A percentile compares a stretch with the other conserved stretches of the same genome.
Conservation (phyloP, 35 echinoderm and acorn worm genomes). For the Heliocidaris tuberculata region DNA sequence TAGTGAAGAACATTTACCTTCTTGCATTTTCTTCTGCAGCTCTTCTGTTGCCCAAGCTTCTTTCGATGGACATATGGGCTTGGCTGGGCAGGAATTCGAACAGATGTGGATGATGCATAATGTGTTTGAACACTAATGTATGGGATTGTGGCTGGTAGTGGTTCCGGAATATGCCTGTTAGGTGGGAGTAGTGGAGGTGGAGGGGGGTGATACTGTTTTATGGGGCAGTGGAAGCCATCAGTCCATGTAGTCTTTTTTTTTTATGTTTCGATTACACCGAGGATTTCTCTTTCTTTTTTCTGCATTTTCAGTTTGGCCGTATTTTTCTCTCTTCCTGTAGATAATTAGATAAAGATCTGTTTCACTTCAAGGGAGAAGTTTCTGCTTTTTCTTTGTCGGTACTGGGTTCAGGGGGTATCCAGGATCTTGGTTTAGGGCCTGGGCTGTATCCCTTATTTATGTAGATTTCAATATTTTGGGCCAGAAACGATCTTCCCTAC, state of each 20-base stretch:
- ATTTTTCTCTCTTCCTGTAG: too few species aligned
- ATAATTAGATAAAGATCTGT: too few species aligned
- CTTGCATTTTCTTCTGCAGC: neutral
- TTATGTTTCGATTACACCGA: neutral
- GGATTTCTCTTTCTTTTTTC: too few species aligned
- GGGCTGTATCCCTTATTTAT: neutral
- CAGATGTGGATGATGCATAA: neutral
- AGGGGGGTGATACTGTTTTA: neutral
- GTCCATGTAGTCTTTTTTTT: neutral
- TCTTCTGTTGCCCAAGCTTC: slow-evolving; percentile 16
- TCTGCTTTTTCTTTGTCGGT: neutral
- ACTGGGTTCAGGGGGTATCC: too few species aligned
- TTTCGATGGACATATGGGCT: neutral
- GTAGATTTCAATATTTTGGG: neutral
- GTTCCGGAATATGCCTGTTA: neutral
- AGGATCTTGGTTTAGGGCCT: neutral
- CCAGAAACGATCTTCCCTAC: slow-evolving; percentile 6
- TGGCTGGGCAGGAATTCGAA: neutral
- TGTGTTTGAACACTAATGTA: neutral
- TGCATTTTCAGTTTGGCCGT: too few species aligned
- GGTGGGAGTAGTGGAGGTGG: neutral
- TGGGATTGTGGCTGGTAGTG: neutral
- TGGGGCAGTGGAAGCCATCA: neutral
- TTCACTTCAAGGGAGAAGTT: too few species aligned
- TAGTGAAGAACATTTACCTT: neutral